Evolutionary conservation across 1,140 invertebrate species (phyloP), one percentile per base, ranked within the genome.

Genomic region (Euura lappo): DNA sequence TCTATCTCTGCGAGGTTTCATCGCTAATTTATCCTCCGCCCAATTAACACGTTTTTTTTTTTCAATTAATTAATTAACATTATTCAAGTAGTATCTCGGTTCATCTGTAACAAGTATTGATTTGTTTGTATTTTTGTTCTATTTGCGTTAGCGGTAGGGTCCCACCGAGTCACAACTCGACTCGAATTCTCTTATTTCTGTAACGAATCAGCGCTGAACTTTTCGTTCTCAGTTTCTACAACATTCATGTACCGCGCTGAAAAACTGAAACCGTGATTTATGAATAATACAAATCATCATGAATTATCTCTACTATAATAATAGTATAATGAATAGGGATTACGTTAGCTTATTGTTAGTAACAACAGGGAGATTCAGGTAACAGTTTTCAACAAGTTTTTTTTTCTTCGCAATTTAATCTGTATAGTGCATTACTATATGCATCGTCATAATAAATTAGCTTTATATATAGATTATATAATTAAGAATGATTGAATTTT

Each of bases 351-450:
- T 65, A 28, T 28, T 28, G 28, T 28, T 28, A 69, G 66, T 73
- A 80, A 79, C 71, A 79, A 79, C 75, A 72, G 72, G 72, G 69
- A 73, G 72, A 75, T 70, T 80, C 79, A 79, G 79, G 79, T 82
- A 82, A 82, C 81, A 78, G 72, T 80, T 79, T 28, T 81, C 68
- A 81, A 81, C 75, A 77, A 80, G 72, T 74, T 76, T 78, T 28
- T 28, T 28, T 28, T 28, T 28, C 28, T 28, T 5, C 47, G 2
- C 47, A 51, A 51, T n/a, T 51, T 51, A 51, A 7, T 8, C 47
- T 2, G 7, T 51, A 51, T n/a, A 51, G 11, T 51, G 47, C 47
- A 51, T 51, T n/a, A n/a, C 28, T 28, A 28, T 28, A 51, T 51
- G 47, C 47, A n/a, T 51, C 28, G 47, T 51, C 47, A n/a, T 51